Evolutionary conservation across 2,888 invertebrate genomes (phyloP), one percentile per base, ranked within the genome.

Genomic region (Ephialtes manifestator): DNA sequence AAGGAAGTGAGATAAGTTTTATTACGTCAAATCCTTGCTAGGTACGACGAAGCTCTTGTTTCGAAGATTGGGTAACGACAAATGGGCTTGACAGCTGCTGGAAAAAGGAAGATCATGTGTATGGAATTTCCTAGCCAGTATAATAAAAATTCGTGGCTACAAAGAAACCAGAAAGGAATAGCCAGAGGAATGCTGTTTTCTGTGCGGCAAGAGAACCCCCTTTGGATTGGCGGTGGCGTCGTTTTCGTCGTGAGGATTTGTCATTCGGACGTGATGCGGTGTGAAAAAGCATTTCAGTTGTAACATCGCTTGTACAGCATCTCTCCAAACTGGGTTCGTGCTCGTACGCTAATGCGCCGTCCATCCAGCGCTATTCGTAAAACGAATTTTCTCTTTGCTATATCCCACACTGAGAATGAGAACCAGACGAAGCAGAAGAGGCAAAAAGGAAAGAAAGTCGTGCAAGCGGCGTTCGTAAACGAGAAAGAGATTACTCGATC

Each of bases 231-330:
- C 76, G 83, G 83, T 65, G 58, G 55, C 55, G 67, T 58, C 72
- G 72, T 18, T 79, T 80, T 84, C 86, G 87, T 88, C 86, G 89
- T 88, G 88, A 87, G 89, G 90, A 92, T 92, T 92, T 92, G 91
- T 92, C 92, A 91, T 90, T 88, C 90, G 88, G 87, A 88, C 88
- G 89, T 90, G 90, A 90, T 89, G 86, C 67, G 63, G 76, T 87
- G 85, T 85, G 83, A 86, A 86, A 87, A 87, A 91, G 53, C 81
- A 60, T 18, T 86, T 68, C 71, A 31, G 63, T 76, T 35, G 51
- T 35, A 76, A 65, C 35, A 24, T 18, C 67, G 71, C 46, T 68
- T 53, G 81, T 76, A 65, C 53, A 15, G 24, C 39, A 63, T 46
- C 60, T 28, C 20, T 48, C 24, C 58, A 63, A 11, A 63, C 68